A percentile compares a stretch with the other conserved stretches of the same genome.
Evolutionary conservation across 2,113 vertebrate species (phyloP).

Genomic region (Xiphias gladius): DNA sequence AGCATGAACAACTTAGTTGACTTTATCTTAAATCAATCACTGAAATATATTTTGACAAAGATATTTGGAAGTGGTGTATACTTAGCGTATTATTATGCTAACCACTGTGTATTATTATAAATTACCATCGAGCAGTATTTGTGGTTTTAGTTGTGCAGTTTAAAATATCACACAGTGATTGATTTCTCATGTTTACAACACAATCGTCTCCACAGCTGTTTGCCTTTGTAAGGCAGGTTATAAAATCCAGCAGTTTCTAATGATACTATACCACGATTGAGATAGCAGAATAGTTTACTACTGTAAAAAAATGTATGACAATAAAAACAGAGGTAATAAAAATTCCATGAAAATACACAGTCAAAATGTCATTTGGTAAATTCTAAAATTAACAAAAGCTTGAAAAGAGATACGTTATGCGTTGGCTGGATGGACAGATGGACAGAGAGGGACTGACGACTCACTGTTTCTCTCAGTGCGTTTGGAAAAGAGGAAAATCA

Average conservation of each 20-base stretch:
- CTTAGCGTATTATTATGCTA: neutral
- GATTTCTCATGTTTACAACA: too few species aligned
- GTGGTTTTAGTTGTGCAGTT: neutral
- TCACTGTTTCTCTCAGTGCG: slow-evolving; percentile 98
- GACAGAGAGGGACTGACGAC: slow-evolving; percentile 46
- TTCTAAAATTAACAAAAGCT: neutral
- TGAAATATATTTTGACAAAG: neutral
- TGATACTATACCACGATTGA: neutral
- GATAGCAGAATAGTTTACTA: neutral
- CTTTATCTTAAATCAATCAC: neutral
- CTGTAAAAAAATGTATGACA: neutral
- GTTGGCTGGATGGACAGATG: neutral
- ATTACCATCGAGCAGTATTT: neutral
- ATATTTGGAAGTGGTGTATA: neutral
- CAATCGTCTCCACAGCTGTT: too few species aligned
- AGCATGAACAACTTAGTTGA: neutral
- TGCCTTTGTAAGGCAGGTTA: neutral
- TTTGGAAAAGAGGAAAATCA: slow-evolving; percentile 96
- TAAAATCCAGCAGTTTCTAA: neutral
- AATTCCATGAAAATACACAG: neutral
- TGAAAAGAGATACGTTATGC: too few species aligned
- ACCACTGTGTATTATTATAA: neutral
- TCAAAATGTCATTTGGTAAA: neutral
- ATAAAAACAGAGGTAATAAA: too few species aligned
- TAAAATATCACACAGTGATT: neutral